These are phyloP conservation scores for Oreocharis arfaki DNA, from an alignment of 2,113 vertebrate species.

Conservation along the genomic window DNA sequence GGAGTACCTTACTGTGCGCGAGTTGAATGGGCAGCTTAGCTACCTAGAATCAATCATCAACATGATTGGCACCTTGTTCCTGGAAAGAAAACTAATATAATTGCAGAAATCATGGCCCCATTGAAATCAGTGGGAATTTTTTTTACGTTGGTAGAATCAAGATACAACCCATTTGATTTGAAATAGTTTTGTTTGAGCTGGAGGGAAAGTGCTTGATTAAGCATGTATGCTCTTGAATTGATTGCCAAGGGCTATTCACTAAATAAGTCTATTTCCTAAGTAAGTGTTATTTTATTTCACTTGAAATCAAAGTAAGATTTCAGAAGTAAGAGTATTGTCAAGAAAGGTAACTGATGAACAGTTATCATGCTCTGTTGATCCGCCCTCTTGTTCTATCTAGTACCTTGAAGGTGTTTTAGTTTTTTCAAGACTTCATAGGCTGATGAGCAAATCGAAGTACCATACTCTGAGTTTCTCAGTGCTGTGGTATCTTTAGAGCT, in stretches of 20 bases:
- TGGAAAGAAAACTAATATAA: not conserved
- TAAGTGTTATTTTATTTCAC: not conserved
- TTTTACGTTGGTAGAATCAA: not conserved
- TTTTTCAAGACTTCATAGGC: not conserved
- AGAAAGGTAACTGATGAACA: not conserved
- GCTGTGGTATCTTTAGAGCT: not conserved
- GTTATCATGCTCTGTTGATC: not conserved
- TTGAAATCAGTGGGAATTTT: not conserved
- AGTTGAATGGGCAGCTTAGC: not conserved
- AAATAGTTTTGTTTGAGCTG: not conserved
- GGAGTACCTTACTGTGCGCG: not conserved
- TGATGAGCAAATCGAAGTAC: not conserved
- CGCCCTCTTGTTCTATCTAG: not conserved
- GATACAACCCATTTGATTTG: not conserved
- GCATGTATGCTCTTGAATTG: not conserved
- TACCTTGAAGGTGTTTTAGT: not conserved
- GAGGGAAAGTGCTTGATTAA: not conserved
- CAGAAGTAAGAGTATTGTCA: not conserved
- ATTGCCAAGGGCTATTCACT: not conserved
- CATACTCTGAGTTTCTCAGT: not conserved
- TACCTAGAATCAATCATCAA: not conserved
- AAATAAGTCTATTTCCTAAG: not conserved
- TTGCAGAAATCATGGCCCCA: not conserved
- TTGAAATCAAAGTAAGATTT: not conserved
- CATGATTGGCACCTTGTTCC: not conserved